Evolutionary conservation across 2,888 invertebrate species (phyloP), one percentile per base, ranked within the genome.

Genomic region (Drosophila putrida): DNA sequence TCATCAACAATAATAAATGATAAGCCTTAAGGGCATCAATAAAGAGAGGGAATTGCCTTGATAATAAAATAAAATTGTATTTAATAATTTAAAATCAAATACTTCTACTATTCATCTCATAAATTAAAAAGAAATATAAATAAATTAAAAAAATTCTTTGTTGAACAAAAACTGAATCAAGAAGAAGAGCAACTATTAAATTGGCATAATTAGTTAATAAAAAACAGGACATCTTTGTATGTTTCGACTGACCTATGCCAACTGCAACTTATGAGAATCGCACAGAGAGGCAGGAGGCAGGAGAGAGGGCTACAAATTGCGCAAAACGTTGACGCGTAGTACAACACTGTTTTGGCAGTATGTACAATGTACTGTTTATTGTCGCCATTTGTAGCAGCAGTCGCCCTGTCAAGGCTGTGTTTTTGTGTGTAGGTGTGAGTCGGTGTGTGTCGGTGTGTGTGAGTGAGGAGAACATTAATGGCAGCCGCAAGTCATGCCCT

Each of bases 401-500:
- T 72, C 73, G 78, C 41, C 41, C 49, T 58, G 78, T 75, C 75
- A 75, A 75, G 75, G 75, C 75, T 78, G 69, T 35, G 15, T 57
- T n/a, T n/a, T n/a, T n/a, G n/a, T n/a, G n/a, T n/a, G n/a, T n/a
- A n/a, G n/a, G n/a, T 20, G 20, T 20, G 20, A 20, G 1, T 20
- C n/a, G n/a, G 20, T 20, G 20, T 20, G 20, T 20, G 20, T 20
- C 1, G 1, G 20, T 20, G 20, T 20, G 20, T 20, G 20, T 20
- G 20, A 3, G 20, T 20, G 20, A 20, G 69, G 44, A 68, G 78
- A 68, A 78, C 75, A 75, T 75, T 75, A 75, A 75, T 75, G 78
- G 70, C 81, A 82, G 73, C 88, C 88, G 82, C 85, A 84, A 84
- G 88, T 78, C 85, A 82, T 82, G 82, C 85, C 88, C 88, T 84